These are phyloP conservation scores for Amphipyra tragopoginis DNA, from an alignment of 2,888 invertebrate genomes.

Conservation along the genomic window DNA sequence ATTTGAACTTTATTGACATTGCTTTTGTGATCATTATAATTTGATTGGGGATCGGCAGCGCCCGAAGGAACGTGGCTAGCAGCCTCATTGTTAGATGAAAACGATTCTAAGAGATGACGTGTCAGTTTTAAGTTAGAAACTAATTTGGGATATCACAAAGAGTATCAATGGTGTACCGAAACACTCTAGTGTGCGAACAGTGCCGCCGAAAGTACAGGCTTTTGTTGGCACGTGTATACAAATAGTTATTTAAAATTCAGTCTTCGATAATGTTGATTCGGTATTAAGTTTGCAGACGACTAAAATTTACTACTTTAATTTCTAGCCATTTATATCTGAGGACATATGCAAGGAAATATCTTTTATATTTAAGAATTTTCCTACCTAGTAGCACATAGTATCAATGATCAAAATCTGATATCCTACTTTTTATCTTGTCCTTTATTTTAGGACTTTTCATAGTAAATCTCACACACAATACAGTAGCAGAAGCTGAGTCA, in stretches of 20 bases:
- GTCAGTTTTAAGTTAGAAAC: constrained; percentile 86
- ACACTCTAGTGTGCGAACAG: constrained; percentile 83
- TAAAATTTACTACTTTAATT: constrained; percentile 46
- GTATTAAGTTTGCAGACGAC: constrained; percentile 40
- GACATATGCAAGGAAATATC: constrained; percentile 1
- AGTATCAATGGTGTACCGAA: constrained; percentile 86
- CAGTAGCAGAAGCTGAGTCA: constrained; percentile 49
- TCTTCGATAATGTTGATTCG: constrained; percentile 43
- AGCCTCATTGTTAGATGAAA: constrained; percentile 86
- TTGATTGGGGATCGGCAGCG: constrained; percentile 62
- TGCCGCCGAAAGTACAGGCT: constrained; percentile 75
- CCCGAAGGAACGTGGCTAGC: constrained; percentile 85
- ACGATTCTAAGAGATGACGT: constrained; percentile 87
- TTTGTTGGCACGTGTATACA: constrained; percentile 80
- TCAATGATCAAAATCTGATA: background rate
- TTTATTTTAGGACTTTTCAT: background rate
- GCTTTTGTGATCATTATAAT: constrained; percentile 71
- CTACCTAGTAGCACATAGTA: background rate
- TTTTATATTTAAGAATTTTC: background rate
- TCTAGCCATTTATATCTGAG: constrained; percentile 38
- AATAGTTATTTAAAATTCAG: constrained; percentile 64
- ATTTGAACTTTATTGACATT: constrained; percentile 80
- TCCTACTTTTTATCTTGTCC: background rate
- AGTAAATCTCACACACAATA: background rate
- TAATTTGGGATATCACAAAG: constrained; percentile 89